Evolutionary conservation across 2,888 invertebrate species (phyloP).

Genomic region (Catocala sponsa): DNA sequence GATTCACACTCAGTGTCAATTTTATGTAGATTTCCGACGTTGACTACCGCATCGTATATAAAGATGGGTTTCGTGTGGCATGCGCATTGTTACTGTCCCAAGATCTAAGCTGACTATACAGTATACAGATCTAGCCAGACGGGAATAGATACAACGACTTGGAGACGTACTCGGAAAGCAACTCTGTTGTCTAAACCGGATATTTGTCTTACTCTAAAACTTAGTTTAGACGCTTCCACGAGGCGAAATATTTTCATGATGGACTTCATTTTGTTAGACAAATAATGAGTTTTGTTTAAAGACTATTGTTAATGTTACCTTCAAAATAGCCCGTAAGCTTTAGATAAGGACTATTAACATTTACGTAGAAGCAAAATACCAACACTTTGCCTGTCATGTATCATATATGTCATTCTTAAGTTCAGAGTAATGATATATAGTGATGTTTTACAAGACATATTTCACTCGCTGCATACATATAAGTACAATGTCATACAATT

Average conservation of each 20-base stretch:
- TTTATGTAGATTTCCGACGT: conserved; percentile 13
- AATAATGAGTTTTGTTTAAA: background rate
- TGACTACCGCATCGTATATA: conserved; percentile 26
- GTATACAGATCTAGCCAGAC: conserved; percentile 54
- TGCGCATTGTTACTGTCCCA: conserved; percentile 42
- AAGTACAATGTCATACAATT: too few relatives aligned
- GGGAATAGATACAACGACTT: conserved; percentile 54
- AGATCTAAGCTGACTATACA: conserved; percentile 42
- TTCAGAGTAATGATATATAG: too few relatives aligned
- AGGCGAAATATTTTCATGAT: conserved; percentile 9
- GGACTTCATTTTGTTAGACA: conserved; percentile 1
- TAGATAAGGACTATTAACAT: too few relatives aligned
- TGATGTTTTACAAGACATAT: too few relatives aligned
- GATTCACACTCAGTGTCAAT: background rate
- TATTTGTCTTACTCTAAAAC: conserved; percentile 37
- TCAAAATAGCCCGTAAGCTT: too few relatives aligned
- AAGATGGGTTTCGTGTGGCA: conserved; percentile 32
- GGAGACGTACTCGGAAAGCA: conserved; percentile 55
- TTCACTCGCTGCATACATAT: too few relatives aligned
- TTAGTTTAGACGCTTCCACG: conserved; percentile 34
- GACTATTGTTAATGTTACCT: background rate
- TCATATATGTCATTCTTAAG: too few relatives aligned
- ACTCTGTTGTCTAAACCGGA: conserved; percentile 65
- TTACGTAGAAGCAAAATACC: too few relatives aligned
- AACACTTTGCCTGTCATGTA: too few relatives aligned